Evolutionary conservation across 1,140 invertebrate species (phyloP).

Genomic region (Cherax quadricarinatus): DNA sequence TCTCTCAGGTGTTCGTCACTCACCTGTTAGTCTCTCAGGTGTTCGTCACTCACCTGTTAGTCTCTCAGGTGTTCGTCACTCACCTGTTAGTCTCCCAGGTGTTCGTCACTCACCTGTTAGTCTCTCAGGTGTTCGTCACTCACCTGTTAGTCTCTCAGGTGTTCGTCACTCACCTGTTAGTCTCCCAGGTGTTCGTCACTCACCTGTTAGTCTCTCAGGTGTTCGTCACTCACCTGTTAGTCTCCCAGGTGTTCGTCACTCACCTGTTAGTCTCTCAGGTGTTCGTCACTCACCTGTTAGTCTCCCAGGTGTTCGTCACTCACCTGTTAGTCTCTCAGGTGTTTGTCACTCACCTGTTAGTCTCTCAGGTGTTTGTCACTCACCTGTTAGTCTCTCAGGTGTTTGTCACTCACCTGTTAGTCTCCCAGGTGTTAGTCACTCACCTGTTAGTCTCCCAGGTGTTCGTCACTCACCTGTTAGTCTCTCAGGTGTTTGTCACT

Average conservation of each 20-base stretch:
- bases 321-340: too few species aligned
- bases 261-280: too few species aligned
- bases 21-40: constrained; percentile 87
- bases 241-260: too few species aligned
- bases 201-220: too few species aligned
- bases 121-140: background rate
- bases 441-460: constrained; percentile 95
- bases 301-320: too few species aligned
- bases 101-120: too few species aligned
- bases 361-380: constrained; percentile 79
- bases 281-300: constrained; percentile 83
- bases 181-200: too few species aligned
- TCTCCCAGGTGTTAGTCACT: constrained; percentile 79
- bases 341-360: constrained; percentile 83
- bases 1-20: constrained; percentile 79
- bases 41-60: constrained; percentile 83
- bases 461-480: too few species aligned
- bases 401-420: constrained; percentile 83
- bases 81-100: constrained; percentile 95
- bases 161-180: constrained; percentile 83
- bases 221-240: constrained; percentile 83
- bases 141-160: constrained; percentile 87
- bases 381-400: constrained; percentile 87
- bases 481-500: background rate
- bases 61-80: constrained; percentile 79